Evolutionary conservation across 2,888 invertebrate genomes (phyloP).

Genomic region (Ochropleura leucogaster): DNA sequence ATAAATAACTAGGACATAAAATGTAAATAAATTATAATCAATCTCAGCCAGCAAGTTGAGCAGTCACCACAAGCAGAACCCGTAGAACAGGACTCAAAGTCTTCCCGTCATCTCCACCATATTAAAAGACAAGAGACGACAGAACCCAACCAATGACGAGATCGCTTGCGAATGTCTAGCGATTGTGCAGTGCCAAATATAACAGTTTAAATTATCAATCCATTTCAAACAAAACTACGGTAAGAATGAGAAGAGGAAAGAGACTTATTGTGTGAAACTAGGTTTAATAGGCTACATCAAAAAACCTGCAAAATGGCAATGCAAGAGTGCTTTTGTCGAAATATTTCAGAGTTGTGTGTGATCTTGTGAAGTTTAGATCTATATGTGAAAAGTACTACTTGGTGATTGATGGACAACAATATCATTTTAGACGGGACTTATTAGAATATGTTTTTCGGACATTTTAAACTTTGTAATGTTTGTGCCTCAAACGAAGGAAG

Average conservation of each 20-base stretch:
- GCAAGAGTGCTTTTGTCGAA: not conserved
- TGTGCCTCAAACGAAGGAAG: not conserved
- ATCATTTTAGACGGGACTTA: slow-evolving; percentile 13
- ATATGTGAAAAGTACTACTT: not conserved
- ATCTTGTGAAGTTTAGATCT: not conserved
- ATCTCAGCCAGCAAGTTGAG: slow-evolving; percentile 53
- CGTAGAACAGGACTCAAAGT: slow-evolving; percentile 50
- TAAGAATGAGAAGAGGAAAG: slow-evolving; percentile 35
- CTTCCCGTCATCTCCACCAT: slow-evolving; percentile 47
- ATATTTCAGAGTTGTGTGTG: not conserved
- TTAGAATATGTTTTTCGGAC: not conserved
- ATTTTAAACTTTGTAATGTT: not conserved
- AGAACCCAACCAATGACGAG: slow-evolving; percentile 31
- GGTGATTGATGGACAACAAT: slow-evolving; percentile 1
- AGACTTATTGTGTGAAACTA: slow-evolving; percentile 24
- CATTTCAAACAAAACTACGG: slow-evolving; percentile 42
- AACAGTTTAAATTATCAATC: slow-evolving; percentile 40
- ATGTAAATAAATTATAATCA: slow-evolving; percentile 50
- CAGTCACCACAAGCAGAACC: slow-evolving; percentile 42
- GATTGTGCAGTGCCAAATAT: slow-evolving; percentile 29
- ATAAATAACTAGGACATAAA: slow-evolving; percentile 20
- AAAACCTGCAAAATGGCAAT: not conserved
- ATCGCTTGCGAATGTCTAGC: slow-evolving; percentile 28
- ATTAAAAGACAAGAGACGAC: slow-evolving; percentile 35
- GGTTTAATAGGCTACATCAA: not conserved